Evolutionary conservation across 2,113 vertebrate species (phyloP).

Genomic region (Thamnophis sirtalis): DNA sequence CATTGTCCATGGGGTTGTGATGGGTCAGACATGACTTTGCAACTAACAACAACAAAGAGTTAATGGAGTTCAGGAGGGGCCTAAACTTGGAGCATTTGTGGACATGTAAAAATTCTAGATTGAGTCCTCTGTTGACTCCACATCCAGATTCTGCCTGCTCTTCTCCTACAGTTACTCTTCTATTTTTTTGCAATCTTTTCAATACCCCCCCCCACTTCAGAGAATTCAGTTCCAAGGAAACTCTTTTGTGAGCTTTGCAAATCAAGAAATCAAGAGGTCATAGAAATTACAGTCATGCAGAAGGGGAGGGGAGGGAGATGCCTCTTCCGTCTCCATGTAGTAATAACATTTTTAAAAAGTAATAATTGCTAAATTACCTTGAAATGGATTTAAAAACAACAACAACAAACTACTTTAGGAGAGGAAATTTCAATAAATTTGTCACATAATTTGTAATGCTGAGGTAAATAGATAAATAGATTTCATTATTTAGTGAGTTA

Average conservation of each 20-base stretch:
- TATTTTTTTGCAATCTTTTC: not conserved
- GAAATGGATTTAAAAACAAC: not conserved
- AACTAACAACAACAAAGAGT: no score
- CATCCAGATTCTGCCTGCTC: not conserved
- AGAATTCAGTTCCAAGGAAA: not conserved
- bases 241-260: not conserved
- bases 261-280: not conserved
- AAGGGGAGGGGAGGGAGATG: not conserved
- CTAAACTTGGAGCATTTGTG: not conserved
- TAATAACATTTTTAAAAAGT: not conserved
- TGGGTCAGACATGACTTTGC: no score
- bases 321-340: not conserved
- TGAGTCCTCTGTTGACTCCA: not conserved
- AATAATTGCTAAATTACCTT: not conserved
- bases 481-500: not conserved
- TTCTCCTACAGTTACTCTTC: not conserved
- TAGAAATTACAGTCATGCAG: not conserved
- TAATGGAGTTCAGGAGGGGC: not conserved
- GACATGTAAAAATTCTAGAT: not conserved
- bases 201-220: not conserved
- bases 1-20: no score
- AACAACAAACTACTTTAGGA: not conserved
- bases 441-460: not conserved
- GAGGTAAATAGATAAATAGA: not conserved
- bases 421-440: not conserved